phyloP scores from a whole-genome alignment of 1,140 invertebrate species.

The Sarcophaga peregrina region DNA sequence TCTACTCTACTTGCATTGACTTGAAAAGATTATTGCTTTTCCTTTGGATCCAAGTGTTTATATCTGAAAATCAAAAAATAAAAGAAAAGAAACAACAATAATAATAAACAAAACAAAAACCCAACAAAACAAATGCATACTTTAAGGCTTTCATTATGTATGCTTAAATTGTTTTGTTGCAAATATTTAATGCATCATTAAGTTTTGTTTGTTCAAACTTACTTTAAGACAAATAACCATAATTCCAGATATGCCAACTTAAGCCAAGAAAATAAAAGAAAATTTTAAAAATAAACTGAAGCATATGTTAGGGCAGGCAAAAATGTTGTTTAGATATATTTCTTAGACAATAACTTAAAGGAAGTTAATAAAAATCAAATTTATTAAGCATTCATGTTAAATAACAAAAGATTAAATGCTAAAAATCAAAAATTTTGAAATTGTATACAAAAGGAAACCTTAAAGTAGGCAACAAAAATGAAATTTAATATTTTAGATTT shows the following conservation, averaged over 20 bases:
- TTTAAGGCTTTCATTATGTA: slow-evolving; percentile 18
- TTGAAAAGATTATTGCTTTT: background rate
- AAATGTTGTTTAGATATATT: background rate
- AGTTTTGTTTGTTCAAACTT: slow-evolving; percentile 3
- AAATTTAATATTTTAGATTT: too few relatives aligned
- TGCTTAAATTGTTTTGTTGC: slow-evolving; percentile 13
- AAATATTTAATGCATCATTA: slow-evolving; percentile 25
- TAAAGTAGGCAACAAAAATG: too few relatives aligned
- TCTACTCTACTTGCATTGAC: background rate
- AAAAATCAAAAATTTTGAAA: too few relatives aligned
- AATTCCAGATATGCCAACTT: too few relatives aligned
- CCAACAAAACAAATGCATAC: background rate
- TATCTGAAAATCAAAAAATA: too few relatives aligned
- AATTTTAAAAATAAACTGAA: background rate
- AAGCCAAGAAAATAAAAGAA: background rate
- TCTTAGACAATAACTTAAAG: too few relatives aligned
- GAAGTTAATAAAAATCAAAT: too few relatives aligned
- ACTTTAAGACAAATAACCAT: background rate
- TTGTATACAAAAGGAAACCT: too few relatives aligned
- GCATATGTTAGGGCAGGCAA: background rate
- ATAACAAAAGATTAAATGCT: too few relatives aligned
- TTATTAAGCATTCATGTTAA: too few relatives aligned
- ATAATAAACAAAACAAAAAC: too few relatives aligned
- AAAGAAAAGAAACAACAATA: too few relatives aligned
- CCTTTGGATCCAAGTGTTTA: background rate